Percentiles rank a stretch among this genome's conserved stretches.
phyloP scores from a whole-genome alignment of 2,113 vertebrate species.

The Mormoops blainvillei region DNA sequence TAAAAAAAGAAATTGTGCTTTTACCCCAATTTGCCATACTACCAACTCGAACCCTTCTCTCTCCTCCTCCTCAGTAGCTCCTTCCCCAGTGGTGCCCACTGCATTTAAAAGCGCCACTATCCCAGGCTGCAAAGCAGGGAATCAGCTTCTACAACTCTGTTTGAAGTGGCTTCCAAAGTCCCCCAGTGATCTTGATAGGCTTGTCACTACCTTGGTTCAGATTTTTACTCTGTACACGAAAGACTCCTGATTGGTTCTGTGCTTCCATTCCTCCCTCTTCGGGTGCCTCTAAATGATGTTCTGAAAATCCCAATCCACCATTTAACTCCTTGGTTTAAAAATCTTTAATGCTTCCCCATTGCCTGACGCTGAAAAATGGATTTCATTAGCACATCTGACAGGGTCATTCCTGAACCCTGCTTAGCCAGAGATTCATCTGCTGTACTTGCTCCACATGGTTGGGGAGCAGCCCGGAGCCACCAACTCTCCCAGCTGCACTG shows the following conservation, averaged over 20 bases:
- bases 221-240: not conserved
- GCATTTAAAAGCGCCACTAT: not conserved
- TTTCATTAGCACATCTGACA: not conserved
- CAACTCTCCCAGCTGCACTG: not conserved
- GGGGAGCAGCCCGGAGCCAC: not conserved
- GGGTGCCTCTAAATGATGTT: not conserved
- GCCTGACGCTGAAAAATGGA: not conserved
- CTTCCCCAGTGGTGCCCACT: not conserved
- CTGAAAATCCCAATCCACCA: not conserved
- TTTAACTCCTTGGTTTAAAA: not conserved
- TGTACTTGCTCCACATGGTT: not conserved
- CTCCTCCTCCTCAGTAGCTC: not conserved
- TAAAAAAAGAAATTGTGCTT: not conserved
- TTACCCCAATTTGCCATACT: not conserved
- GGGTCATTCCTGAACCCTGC: not conserved
- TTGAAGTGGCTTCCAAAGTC: not conserved
- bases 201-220: not conserved
- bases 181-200: not conserved
- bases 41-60: not conserved
- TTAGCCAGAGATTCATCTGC: not conserved
- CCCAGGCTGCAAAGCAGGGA: not conserved
- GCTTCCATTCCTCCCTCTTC: not conserved
- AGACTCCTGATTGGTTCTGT: not conserved
- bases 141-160: not conserved
- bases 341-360: not conserved